phyloP scores from a whole-genome alignment of 2,113 vertebrate species.

The Gasterosteus aculeatus region DNA sequence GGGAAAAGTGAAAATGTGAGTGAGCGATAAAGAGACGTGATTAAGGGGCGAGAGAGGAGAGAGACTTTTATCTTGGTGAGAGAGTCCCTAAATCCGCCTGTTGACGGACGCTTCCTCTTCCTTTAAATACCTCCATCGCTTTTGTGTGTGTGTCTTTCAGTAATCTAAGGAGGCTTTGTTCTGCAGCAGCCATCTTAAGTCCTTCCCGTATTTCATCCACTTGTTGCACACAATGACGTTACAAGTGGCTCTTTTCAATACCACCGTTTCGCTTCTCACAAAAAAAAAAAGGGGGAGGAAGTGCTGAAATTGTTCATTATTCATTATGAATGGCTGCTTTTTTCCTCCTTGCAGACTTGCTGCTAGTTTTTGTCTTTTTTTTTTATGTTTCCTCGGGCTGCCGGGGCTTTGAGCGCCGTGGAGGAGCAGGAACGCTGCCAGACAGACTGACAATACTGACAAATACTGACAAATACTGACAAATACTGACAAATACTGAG shows the following conservation, averaged over 20 bases:
- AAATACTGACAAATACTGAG: no score
- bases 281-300: slow-evolving; percentile 22
- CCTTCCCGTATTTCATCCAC: slow-evolving; percentile 68
- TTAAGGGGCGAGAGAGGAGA: slow-evolving; percentile 48
- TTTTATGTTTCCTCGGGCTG: background rate
- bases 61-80: slow-evolving; percentile 62
- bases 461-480: no score
- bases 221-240: slow-evolving; percentile 67
- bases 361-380: background rate
- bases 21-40: slow-evolving; percentile 51
- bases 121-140: slow-evolving; percentile 65
- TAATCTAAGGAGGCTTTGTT: slow-evolving; percentile 68
- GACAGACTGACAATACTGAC: no score
- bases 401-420: no score
- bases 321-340: slow-evolving; percentile 14
- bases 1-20: slow-evolving; percentile 27
- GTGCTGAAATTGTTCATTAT: slow-evolving; percentile 16
- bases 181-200: slow-evolving; percentile 53
- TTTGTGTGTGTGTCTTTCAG: slow-evolving; percentile 49
- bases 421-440: no score
- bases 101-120: slow-evolving; percentile 72
- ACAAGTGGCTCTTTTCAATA: slow-evolving; percentile 61
- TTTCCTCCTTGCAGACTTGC: slow-evolving; percentile 3
- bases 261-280: slow-evolving; percentile 10
- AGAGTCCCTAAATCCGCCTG: slow-evolving; percentile 62